A percentile compares a stretch with the other conserved stretches of the same genome.
Evolutionary conservation across 2,888 invertebrate genomes (phyloP).

Genomic region (Pseudococcus viburni): DNA sequence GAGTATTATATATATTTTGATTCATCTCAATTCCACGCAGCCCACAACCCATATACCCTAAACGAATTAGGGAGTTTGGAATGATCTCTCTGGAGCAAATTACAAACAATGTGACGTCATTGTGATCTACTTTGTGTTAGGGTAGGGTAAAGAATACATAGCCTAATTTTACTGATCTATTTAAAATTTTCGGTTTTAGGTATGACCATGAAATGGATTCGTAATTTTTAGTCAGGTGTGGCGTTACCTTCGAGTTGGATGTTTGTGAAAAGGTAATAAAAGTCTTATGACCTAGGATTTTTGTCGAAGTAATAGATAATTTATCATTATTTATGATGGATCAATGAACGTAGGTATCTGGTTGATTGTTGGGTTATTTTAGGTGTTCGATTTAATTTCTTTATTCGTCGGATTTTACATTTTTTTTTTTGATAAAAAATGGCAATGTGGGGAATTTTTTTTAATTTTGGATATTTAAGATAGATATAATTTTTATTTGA

Average conservation of each 20-base stretch:
- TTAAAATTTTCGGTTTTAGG: not conserved
- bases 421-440: not conserved
- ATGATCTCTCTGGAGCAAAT: not conserved
- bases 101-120: not conserved
- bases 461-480: too few relatives aligned
- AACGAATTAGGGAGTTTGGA: not conserved
- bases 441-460: too few relatives aligned
- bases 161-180: not conserved
- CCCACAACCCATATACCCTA: not conserved
- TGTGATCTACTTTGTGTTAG: not conserved
- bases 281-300: constrained; percentile 18
- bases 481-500: too few relatives aligned
- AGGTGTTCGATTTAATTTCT: not conserved
- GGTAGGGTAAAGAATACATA: not conserved
- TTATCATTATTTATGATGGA: constrained; percentile 34
- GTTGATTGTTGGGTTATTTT: constrained; percentile 15
- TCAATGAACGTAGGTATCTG: not conserved
- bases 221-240: not conserved
- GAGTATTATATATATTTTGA: constrained; percentile 5
- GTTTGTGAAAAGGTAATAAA: constrained; percentile 13
- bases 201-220: not conserved
- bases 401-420: not conserved
- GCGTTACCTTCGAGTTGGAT: not conserved
- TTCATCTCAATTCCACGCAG: not conserved
- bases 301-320: not conserved